Percentiles rank a stretch among this genome's conserved stretches.
phyloP scores from a whole-genome alignment of 2,888 invertebrate genomes.

The Dioctria linearis region DNA sequence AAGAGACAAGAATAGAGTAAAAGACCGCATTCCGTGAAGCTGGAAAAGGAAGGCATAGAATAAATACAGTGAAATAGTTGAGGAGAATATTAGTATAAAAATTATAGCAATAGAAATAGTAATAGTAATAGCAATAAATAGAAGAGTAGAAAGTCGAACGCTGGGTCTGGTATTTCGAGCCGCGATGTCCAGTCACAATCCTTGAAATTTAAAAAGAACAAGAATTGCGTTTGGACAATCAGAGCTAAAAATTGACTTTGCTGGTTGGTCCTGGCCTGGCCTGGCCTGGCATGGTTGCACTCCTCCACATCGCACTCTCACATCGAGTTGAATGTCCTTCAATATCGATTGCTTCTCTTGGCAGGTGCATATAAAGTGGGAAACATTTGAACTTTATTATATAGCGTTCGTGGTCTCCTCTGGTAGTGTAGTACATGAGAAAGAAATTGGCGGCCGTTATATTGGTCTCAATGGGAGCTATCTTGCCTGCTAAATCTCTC shows the following conservation, averaged over 20 bases:
- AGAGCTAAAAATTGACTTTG: slow-evolving; percentile 71
- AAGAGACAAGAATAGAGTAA: slow-evolving; percentile 31
- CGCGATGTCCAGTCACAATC: slow-evolving; percentile 72
- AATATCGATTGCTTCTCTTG: slow-evolving; percentile 8
- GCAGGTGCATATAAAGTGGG: slow-evolving; percentile 26
- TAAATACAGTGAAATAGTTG: slow-evolving; percentile 34
- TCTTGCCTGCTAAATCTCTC: slow-evolving; percentile 13
- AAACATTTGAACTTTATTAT: slow-evolving; percentile 5
- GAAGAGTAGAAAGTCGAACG: slow-evolving; percentile 44
- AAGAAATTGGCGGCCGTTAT: slow-evolving; percentile 38
- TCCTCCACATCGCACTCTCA: neutral
- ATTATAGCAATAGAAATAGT: slow-evolving; percentile 30
- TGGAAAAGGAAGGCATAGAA: slow-evolving; percentile 16
- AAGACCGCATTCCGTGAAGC: neutral
- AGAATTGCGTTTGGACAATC: slow-evolving; percentile 73
- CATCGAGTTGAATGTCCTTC: slow-evolving; percentile 17
- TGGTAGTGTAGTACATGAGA: neutral
- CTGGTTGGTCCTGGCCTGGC: slow-evolving; percentile 50
- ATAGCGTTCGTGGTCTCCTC: slow-evolving; percentile 10
- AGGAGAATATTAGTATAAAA: slow-evolving; percentile 38
- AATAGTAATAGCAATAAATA: neutral
- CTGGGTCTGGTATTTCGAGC: slow-evolving; percentile 70
- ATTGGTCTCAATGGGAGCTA: slow-evolving; percentile 20
- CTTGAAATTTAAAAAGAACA: slow-evolving; percentile 70
- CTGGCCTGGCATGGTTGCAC: too few relatives aligned